Evolutionary conservation across 30 jellyfish, hydroid and myxozoan species (phyloP), one percentile per base, ranked within the genome.

Genomic region (Catostylus mosaicus): DNA sequence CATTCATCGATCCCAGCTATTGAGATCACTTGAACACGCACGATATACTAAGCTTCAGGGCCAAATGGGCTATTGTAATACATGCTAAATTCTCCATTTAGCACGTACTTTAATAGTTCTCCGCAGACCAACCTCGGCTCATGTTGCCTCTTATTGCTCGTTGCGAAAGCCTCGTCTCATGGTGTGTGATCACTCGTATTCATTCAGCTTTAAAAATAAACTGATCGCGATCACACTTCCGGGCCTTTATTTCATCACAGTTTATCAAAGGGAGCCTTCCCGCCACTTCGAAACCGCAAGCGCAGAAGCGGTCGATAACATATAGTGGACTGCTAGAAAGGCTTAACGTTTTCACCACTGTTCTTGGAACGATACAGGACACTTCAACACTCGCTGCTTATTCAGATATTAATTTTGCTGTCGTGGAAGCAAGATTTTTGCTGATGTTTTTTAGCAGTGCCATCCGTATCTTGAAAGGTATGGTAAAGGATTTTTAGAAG

Each of bases 201-300:
- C 34, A 72, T 23, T 71, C 83, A 59, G 7, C 18, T 45, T 71
- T 43, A 47, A 47, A 73, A 73, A 73, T 73, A 73, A 73, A 30
- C 69, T 34, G 54, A 76, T 77, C 77, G 71, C 76, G 71, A 56
- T 76, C 38, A 54, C 30, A 82, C 92, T 82, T 82, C 92, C 92
- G 92, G 92, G 92, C 85, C 43, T 30, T 82, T 68, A 68, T 82
- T 48, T 72, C 61, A 38, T 70, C 92, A 33, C 85, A 52, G 92
- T 82, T 67, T 82, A 82, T 71, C 83, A 74, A 61, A 56, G 92
- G 92, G 59, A 82, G 92, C 61, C 65, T 82, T 82, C 92, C 86
- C 92, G 92, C 92, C 92, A 82, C 80, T 82, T 82, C 32, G 79
- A 82, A 70, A 82, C 92, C 92, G 77, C 92, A 65, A 63, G 73